Evolutionary conservation across 2,888 invertebrate genomes (phyloP), one percentile per base, ranked within the genome.

Genomic region (Tethea ocularis): DNA sequence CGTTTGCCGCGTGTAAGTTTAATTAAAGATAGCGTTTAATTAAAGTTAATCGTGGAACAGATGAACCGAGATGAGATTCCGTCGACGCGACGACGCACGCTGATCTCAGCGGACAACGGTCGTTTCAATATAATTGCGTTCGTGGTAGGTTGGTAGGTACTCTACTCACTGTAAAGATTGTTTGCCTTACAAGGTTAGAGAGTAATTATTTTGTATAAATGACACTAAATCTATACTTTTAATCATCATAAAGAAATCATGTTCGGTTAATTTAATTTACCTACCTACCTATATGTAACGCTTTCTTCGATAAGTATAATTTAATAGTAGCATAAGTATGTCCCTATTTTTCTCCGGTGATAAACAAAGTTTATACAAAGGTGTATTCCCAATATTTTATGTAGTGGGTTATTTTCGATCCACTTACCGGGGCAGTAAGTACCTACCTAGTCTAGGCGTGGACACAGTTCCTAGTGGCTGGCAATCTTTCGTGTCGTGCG

Each of bases 1-100:
- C 74, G 74, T 72, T 72, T 69, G 77, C 66, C 71, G 74, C 82
- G 73, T 85, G 86, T 85, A 83, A 78, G 72, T 82, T 87, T 89
- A 91, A 91, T 91, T 89, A 86, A 89, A 89, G 85, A 83, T 85
- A 83, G 80, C 81, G 77, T 89, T 91, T 89, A 89, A 91, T 91
- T 90, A 90, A 88, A 88, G 74, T 83, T 85, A 85, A 87, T 86
- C 84, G 80, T 64, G 76, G 80, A 78, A 77, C 81, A 79, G 83
- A 83, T 83, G 78, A 81, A 80, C 74, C 67, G 68, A 76, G 79
- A 79, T 79, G 78, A 78, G 80, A 78, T 79, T 75, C 71, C 75
- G 78, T 78, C 67, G 71, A 74, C 63, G 64, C 20, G 46, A 46
- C 46, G 26, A 26, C 26, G 26, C 26, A 26, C 26, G 46, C 20